Base-by-base conservation (phyloP, 2,113 vertebrate species). In the Microcebus murinus region DNA sequence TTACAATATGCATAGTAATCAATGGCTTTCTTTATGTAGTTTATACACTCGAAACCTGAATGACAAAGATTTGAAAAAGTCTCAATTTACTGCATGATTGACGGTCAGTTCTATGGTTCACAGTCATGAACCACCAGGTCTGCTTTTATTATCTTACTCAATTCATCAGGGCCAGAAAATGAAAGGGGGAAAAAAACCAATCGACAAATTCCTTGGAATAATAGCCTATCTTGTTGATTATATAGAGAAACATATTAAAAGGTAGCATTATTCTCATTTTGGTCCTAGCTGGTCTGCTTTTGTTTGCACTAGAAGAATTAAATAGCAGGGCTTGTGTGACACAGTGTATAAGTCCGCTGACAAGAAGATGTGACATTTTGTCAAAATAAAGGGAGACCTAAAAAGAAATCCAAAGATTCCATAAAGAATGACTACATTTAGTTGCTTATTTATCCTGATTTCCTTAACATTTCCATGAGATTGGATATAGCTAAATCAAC, bases 1-100 rank as follows among this genome's bases (percentile, higher is more conserved):
- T 93, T 87, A 73, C 93, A 96, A 76, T 92, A 95, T 61, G 77
- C 67, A 34, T 70, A 31, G 42, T 71, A 94, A 96, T 94, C 85
- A 85, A 27, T 92, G 76, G 36, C 15, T 96, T 96, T 95, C 74
- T 65, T 90, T 70, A 79, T 74, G 57, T 63, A 83, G 39, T 80
- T 90, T 94, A 84, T 68, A 84, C 23, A 45, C 36, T 74, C 83
- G 74, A 96, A 79, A 73, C n/a, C 57, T 95, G 93, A 96, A 92
- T 96, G 73, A 94, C 48, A 96, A 82, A 67, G 61, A 96, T 89
- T 90, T 77, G 59, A 88, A 77, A 70, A 89, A 95, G 50, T 17
- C 50, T 67, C 42, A 91, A 84, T 81, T 94, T 42, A 83, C 39
- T 14, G 2, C 23, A 5, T 87, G 80, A 90, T 70, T 80, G 55